Percentiles rank a stretch among this genome's conserved stretches.
These are phyloP conservation scores for Gymnothorax javanicus DNA, from an alignment of 2,797 vertebrate species.

Conservation along the genomic window DNA sequence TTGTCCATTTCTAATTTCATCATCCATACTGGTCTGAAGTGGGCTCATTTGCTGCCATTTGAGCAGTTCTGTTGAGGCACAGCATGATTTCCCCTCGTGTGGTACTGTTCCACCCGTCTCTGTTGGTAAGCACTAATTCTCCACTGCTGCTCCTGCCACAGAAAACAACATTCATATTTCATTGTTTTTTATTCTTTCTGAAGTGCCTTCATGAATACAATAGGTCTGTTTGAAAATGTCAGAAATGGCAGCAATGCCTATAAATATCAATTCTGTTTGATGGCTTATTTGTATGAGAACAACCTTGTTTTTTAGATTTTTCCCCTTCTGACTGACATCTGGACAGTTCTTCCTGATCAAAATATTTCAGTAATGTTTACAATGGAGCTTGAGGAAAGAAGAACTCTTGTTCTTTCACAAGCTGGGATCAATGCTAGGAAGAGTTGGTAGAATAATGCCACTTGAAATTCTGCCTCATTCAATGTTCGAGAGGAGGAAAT, in stretches of 20 bases:
- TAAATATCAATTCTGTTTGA: constrained; percentile 25
- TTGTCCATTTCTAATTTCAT: constrained; percentile 6
- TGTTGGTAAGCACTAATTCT: constrained; percentile 10
- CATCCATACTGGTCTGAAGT: neutral
- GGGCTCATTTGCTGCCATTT: constrained; percentile 4
- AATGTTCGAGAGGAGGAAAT: constrained; percentile 48
- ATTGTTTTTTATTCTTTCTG: constrained; percentile 20
- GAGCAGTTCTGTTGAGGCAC: neutral
- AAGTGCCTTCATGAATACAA: constrained; percentile 26
- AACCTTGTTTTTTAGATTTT: constrained; percentile 9
- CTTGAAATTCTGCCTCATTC: constrained; percentile 38
- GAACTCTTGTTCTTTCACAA: neutral
- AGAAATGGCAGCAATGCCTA: constrained; percentile 17
- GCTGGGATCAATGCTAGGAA: neutral
- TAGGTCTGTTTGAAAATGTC: constrained; percentile 31
- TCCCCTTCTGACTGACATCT: neutral
- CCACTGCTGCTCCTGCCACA: neutral
- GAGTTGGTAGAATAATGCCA: neutral
- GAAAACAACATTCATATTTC: constrained; percentile 31
- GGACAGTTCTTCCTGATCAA: neutral
- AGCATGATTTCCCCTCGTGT: neutral
- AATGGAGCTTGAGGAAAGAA: neutral
- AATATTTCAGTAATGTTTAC: constrained; percentile 9
- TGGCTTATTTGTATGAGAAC: constrained; percentile 18
- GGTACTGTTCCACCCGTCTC: neutral